A percentile compares a stretch with the other conserved stretches of the same genome.
Evolutionary conservation across 1,140 invertebrate species (phyloP).

Genomic region (Meloidogyne chitwoodi): DNA sequence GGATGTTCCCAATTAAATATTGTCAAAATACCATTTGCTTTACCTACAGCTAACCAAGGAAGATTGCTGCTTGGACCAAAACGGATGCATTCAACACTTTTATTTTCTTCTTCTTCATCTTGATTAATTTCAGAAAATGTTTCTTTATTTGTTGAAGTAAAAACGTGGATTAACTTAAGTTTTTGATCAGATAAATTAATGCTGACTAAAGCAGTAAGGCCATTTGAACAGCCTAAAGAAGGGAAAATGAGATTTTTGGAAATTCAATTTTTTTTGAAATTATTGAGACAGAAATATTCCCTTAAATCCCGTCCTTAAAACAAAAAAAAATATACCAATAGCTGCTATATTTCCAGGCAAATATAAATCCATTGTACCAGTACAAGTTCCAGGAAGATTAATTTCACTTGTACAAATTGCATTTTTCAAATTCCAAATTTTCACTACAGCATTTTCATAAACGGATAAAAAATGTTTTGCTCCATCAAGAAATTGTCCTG

Average conservation of each 20-base stretch:
- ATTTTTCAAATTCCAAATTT: slow-evolving; percentile 37
- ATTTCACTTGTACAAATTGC: slow-evolving; percentile 7
- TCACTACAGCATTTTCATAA: slow-evolving; percentile 25
- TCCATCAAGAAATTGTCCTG: slow-evolving; percentile 25
- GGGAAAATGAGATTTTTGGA: neutral
- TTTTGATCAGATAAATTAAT: neutral
- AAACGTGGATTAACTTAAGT: neutral
- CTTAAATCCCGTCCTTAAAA: neutral
- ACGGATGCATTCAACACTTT: slow-evolving; percentile 23
- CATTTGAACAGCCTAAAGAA: neutral
- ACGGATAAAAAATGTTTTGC: slow-evolving; percentile 25
- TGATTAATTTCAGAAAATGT: neutral
- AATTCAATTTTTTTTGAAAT: neutral
- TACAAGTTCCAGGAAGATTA: slow-evolving; percentile 13
- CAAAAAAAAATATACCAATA: slow-evolving; percentile 7
- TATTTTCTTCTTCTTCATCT: neutral
- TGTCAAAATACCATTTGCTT: slow-evolving; percentile 5
- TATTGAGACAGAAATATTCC: neutral
- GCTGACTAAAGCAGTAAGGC: neutral
- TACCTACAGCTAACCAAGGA: slow-evolving; percentile 41
- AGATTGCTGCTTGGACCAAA: slow-evolving; percentile 22
- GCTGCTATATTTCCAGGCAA: slow-evolving; percentile 18
- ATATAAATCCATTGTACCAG: slow-evolving; percentile 23
- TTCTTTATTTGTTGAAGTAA: neutral
- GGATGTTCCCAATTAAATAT: slow-evolving; percentile 34